phyloP scores from a whole-genome alignment of 2,888 invertebrate genomes.

The Nysson spinosus region DNA sequence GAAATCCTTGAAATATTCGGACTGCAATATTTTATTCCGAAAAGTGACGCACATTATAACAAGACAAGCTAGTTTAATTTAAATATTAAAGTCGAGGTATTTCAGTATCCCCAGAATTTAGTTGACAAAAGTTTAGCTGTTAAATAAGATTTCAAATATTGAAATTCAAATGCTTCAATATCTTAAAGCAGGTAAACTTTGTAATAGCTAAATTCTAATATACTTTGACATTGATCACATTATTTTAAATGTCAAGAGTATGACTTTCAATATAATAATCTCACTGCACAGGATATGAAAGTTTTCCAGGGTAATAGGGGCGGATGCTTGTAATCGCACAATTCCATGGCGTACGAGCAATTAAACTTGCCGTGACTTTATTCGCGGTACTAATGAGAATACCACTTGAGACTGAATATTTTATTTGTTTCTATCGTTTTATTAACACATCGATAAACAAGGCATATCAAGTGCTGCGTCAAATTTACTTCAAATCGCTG shows the following conservation, averaged over 20 bases:
- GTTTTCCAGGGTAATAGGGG: neutral
- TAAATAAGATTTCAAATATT: too few species aligned
- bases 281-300: neutral
- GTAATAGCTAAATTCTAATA: too few species aligned
- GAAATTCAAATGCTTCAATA: too few species aligned
- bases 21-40: too few species aligned
- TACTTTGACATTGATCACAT: too few species aligned
- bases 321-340: neutral
- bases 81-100: too few species aligned
- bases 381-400: slow-evolving; percentile 29
- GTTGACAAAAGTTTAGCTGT: too few species aligned
- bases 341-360: slow-evolving; percentile 27
- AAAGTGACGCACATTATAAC: too few species aligned
- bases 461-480: neutral
- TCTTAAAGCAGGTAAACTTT: too few species aligned
- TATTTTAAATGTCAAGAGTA: too few species aligned
- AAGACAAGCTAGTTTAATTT: too few species aligned
- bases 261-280: neutral
- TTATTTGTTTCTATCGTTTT: slow-evolving; percentile 11
- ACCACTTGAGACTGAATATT: slow-evolving; percentile 30
- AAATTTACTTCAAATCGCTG: neutral
- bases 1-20: neutral
- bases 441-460: slow-evolving; percentile 8
- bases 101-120: too few species aligned
- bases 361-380: slow-evolving; percentile 19